Evolutionary conservation across 2,113 vertebrate genomes (phyloP).

Genomic region (Vidua chalybeata): DNA sequence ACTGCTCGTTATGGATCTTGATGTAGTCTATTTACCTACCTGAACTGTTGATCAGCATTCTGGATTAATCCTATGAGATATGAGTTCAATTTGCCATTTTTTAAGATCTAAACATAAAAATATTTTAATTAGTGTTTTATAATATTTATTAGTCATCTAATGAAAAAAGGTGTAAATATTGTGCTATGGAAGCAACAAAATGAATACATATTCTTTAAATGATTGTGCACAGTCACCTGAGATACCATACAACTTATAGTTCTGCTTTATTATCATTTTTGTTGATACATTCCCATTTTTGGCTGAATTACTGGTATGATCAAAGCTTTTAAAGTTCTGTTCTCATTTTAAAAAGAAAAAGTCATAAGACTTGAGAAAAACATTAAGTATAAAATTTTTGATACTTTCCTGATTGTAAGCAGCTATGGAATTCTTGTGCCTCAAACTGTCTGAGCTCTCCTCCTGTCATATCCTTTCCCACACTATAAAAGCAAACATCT

Average conservation of each 20-base stretch:
- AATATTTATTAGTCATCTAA: background rate
- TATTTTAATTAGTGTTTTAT: background rate
- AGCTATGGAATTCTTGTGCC: background rate
- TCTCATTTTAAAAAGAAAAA: background rate
- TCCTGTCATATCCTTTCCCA: background rate
- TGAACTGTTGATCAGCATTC: constrained; percentile 82
- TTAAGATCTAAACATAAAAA: constrained; percentile 72
- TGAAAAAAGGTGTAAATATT: background rate
- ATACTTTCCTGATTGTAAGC: background rate
- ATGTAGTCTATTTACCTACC: constrained; percentile 74
- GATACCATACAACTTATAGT: background rate
- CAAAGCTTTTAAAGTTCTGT: background rate
- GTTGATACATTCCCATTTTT: background rate
- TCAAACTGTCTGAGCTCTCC: background rate
- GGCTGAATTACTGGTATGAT: background rate
- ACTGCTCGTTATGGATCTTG: background rate
- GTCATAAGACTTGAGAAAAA: background rate
- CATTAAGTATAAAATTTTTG: background rate
- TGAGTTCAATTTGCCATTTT: constrained; percentile 43
- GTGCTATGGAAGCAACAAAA: background rate
- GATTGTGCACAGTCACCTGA: background rate
- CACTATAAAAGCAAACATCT: background rate
- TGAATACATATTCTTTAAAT: background rate
- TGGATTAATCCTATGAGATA: constrained; percentile 88
- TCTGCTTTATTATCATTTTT: background rate